Evolutionary conservation across 30 jellyfish, hydroid and myxozoan species (phyloP).

Genomic region (Turritopsis rubra): DNA sequence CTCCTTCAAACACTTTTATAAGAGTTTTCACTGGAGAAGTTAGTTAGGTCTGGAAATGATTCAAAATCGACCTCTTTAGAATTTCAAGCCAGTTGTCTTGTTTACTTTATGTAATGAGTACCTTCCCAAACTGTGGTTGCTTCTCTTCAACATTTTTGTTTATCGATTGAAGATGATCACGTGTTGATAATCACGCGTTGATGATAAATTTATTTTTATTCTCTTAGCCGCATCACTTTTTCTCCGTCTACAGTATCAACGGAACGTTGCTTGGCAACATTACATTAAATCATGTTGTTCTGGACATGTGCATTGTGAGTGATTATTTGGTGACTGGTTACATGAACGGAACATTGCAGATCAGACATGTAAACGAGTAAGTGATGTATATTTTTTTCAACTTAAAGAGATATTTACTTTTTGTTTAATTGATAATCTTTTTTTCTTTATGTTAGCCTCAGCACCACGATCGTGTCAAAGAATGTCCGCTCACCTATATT

Average conservation of each 20-base stretch:
- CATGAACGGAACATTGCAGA: conserved; percentile 47
- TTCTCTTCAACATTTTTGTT: neutral
- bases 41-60: too few relatives aligned
- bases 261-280: conserved; percentile 45
- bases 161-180: neutral
- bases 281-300: conserved; percentile 37
- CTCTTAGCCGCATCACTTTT: conserved; percentile 39
- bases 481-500: conserved; percentile 59
- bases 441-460: conserved; percentile 31
- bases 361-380: conserved; percentile 61
- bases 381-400: neutral
- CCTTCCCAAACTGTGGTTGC: too few relatives aligned
- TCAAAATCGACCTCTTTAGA: too few relatives aligned
- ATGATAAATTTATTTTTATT: too few relatives aligned
- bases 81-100: too few relatives aligned
- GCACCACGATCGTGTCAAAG: conserved; percentile 48
- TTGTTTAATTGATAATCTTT: neutral
- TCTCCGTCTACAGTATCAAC: conserved; percentile 56
- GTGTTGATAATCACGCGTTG: neutral
- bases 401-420: neutral
- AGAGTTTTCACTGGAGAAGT: too few relatives aligned
- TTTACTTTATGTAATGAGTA: too few relatives aligned
- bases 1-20: too few relatives aligned
- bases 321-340: conserved; percentile 61
- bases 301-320: conserved; percentile 51